phyloP scores from a whole-genome alignment of 1,140 invertebrate genomes.

The Leptinotarsa texana region DNA sequence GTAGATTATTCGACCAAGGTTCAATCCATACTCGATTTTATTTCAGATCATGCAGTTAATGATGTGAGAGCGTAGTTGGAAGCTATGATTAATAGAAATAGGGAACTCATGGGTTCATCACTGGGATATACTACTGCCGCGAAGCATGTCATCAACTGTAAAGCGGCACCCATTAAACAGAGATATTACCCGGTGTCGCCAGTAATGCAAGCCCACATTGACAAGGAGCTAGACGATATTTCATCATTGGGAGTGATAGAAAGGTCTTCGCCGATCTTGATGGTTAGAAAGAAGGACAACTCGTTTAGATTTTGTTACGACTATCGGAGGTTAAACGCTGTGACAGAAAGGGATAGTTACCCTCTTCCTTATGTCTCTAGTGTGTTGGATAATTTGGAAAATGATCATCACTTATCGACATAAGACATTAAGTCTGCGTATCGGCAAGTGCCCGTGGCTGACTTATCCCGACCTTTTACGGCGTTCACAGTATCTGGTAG shows the following conservation, averaged over 20 bases:
- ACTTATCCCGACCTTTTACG: too few relatives aligned
- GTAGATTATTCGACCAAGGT: neutral
- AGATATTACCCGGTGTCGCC: slow-evolving; percentile 37
- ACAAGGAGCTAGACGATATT: slow-evolving; percentile 35
- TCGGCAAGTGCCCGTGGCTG: slow-evolving; percentile 32
- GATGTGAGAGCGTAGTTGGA: slow-evolving; percentile 29
- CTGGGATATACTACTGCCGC: too few relatives aligned
- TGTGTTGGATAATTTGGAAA: slow-evolving; percentile 37
- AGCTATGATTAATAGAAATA: slow-evolving; percentile 6
- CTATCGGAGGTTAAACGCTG: slow-evolving; percentile 35
- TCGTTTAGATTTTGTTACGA: slow-evolving; percentile 37
- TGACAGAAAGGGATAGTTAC: slow-evolving; percentile 41
- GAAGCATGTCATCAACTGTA: too few relatives aligned
- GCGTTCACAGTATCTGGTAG: too few relatives aligned
- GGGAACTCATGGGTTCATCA: too few relatives aligned
- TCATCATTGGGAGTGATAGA: slow-evolving; percentile 27
- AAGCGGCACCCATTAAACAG: slow-evolving; percentile 40
- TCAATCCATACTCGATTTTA: neutral
- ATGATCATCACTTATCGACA: slow-evolving; percentile 30
- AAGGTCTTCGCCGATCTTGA: slow-evolving; percentile 28
- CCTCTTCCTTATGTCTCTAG: slow-evolving; percentile 33
- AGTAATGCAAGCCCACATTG: slow-evolving; percentile 29
- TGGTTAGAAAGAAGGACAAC: slow-evolving; percentile 35
- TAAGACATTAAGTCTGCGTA: slow-evolving; percentile 48
- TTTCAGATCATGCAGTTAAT: slow-evolving; percentile 1